phyloP scores from a whole-genome alignment of 2,888 invertebrate species.

The Drosophila flavopinicola region DNA sequence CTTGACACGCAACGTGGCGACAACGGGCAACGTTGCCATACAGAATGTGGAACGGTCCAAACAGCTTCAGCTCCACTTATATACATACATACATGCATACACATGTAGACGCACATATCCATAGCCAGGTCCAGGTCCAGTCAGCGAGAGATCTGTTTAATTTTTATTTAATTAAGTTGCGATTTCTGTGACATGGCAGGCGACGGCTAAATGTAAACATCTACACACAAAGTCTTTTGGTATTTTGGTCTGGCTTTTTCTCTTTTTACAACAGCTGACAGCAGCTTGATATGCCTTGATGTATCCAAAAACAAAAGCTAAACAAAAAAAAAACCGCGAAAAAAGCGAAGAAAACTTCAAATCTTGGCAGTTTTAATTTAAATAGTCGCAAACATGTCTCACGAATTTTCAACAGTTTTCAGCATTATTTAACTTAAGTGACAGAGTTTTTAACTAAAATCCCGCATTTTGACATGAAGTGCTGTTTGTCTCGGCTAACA shows the following conservation, averaged over 20 bases:
- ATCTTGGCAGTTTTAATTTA: constrained; percentile 44
- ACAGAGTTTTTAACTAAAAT: background rate
- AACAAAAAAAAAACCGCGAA: constrained; percentile 7
- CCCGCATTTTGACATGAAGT: background rate
- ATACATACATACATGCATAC: constrained; percentile 1
- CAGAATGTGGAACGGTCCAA: constrained; percentile 30
- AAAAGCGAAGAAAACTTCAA: constrained; percentile 14
- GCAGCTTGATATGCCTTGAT: constrained; percentile 38
- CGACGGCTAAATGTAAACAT: constrained; percentile 73
- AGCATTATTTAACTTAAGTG: constrained; percentile 1
- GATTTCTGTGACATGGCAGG: constrained; percentile 66
- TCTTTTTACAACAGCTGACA: constrained; percentile 41
- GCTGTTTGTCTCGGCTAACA: background rate
- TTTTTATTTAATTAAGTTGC: constrained; percentile 79
- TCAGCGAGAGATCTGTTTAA: constrained; percentile 72
- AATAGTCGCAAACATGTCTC: constrained; percentile 47
- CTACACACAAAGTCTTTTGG: constrained; percentile 46
- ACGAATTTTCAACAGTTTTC: constrained; percentile 38
- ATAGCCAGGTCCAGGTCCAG: constrained; percentile 24
- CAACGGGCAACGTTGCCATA: constrained; percentile 29
- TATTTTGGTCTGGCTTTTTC: constrained; percentile 37
- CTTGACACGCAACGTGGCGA: constrained; percentile 80
- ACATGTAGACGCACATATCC: background rate
- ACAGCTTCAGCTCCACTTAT: constrained; percentile 17
- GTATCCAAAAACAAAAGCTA: constrained; percentile 3